These are phyloP conservation scores for Erebia epiphron DNA, from an alignment of 2,888 invertebrate species.

Conservation along the genomic window DNA sequence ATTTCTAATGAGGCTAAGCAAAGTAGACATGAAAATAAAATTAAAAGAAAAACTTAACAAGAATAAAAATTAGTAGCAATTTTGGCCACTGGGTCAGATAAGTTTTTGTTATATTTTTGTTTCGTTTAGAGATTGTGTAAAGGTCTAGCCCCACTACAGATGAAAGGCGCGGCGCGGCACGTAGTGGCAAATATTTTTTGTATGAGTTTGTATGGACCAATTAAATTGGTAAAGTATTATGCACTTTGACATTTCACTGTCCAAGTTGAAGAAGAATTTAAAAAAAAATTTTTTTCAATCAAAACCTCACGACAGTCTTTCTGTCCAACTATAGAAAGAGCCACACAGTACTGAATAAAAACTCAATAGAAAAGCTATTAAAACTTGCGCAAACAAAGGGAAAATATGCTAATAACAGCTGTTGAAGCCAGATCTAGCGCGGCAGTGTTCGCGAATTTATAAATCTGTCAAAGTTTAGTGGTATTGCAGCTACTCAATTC, in stretches of 20 bases:
- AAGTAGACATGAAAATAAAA: too few relatives aligned
- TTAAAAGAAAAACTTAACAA: too few relatives aligned
- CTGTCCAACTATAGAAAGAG: not conserved
- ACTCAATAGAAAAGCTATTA: conserved; percentile 19
- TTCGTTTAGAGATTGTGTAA: too few relatives aligned
- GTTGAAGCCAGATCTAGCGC: conserved; percentile 28
- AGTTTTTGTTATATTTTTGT: too few relatives aligned
- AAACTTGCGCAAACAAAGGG: conserved; percentile 27
- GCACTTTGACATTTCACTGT: not conserved
- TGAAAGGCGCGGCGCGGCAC: too few relatives aligned
- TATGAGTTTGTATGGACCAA: too few relatives aligned
- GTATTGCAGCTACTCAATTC: conserved; percentile 37
- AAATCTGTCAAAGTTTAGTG: conserved; percentile 42
- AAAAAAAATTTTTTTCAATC: not conserved
- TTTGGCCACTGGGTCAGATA: too few relatives aligned
- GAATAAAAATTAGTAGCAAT: too few relatives aligned
- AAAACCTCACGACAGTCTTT: not conserved
- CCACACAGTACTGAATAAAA: conserved; percentile 7
- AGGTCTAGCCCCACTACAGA: too few relatives aligned
- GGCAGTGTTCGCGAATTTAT: conserved; percentile 39
- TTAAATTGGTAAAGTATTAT: not conserved
- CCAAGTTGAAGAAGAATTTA: not conserved
- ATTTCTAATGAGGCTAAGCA: too few relatives aligned
- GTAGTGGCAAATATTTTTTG: too few relatives aligned
- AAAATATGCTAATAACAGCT: conserved; percentile 33